Evolutionary conservation across 2,888 invertebrate genomes (phyloP).

Genomic region (Aphodius sticticus): DNA sequence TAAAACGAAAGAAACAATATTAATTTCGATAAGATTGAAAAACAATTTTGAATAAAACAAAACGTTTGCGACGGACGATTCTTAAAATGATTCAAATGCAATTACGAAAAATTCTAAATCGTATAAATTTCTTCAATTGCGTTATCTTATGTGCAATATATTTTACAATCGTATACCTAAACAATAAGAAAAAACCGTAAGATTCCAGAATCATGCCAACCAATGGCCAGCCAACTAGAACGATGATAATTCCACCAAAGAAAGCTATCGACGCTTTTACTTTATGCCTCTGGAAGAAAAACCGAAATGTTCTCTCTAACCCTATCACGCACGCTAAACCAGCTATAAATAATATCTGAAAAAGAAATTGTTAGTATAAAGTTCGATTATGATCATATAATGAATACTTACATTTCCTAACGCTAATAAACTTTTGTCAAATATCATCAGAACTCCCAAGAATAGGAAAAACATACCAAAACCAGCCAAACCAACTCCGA

Average conservation of each 20-base stretch:
- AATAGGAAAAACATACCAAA: slow-evolving; percentile 96
- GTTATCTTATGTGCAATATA: slow-evolving; percentile 27
- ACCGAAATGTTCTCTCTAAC: slow-evolving; percentile 91
- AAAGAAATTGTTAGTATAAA: slow-evolving; percentile 48
- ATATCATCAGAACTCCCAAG: slow-evolving; percentile 89
- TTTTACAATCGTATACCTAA: slow-evolving; percentile 68
- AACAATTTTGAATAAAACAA: background rate
- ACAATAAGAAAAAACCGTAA: slow-evolving; percentile 91
- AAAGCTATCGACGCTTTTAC: slow-evolving; percentile 88
- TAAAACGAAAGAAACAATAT: background rate
- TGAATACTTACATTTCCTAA: slow-evolving; percentile 93
- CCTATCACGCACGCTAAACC: slow-evolving; percentile 97
- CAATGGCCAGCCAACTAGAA: slow-evolving; percentile 94
- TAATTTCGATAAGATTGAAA: background rate
- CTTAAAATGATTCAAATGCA: background rate
- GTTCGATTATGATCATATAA: background rate
- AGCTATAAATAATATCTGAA: slow-evolving; percentile 93
- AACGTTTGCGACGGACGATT: background rate
- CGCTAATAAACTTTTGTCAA: slow-evolving; percentile 97
- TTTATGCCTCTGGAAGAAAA: slow-evolving; percentile 98
- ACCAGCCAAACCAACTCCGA: slow-evolving; percentile 95
- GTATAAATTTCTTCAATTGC: slow-evolving; percentile 20
- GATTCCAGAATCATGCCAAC: slow-evolving; percentile 96
- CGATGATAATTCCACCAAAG: slow-evolving; percentile 91
- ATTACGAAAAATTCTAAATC: background rate